Conservation (phyloP, 2,113 vertebrate species). For the Speoplatyrhinus poulsoni region DNA sequence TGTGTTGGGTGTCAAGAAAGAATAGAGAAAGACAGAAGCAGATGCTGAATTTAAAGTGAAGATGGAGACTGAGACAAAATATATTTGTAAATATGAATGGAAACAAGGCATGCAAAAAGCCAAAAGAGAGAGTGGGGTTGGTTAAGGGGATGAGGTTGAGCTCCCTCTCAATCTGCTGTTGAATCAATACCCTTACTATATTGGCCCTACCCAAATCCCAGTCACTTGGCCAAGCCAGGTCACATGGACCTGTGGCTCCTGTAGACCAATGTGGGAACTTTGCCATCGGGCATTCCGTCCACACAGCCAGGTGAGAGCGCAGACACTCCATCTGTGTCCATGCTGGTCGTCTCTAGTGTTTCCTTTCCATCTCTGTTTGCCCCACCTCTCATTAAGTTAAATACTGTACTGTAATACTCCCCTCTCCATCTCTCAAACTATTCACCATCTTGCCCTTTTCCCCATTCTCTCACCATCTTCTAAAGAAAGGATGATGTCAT, state of each 20-base stretch:
- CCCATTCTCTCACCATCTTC: not conserved
- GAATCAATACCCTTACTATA: conserved; percentile 71
- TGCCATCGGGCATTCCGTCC: too few species aligned
- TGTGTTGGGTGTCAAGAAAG: conserved; percentile 7
- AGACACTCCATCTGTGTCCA: too few species aligned
- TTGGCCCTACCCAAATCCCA: conserved; percentile 51
- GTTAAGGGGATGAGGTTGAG: conserved; percentile 18
- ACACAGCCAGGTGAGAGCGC: too few species aligned
- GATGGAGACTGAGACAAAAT: conserved; percentile 16
- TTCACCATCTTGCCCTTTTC: not conserved
- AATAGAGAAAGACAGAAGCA: conserved; percentile 30
- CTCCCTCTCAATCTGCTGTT: conserved; percentile 43
- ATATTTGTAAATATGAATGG: not conserved
- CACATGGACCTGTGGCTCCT: conserved; percentile 43
- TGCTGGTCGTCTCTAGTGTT: too few species aligned
- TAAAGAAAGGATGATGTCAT: conserved; percentile 71
- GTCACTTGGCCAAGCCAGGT: conserved; percentile 65
- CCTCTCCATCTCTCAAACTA: not conserved
- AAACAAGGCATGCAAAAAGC: conserved; percentile 21
- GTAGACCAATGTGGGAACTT: too few species aligned
- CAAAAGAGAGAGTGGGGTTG: not conserved
- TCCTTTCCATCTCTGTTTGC: too few species aligned
- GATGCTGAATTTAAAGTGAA: conserved; percentile 28
- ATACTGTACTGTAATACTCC: too few species aligned
- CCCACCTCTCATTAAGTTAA: too few species aligned